phyloP scores from a whole-genome alignment of 2,113 vertebrate genomes.

The Crotalus tigris region DNA sequence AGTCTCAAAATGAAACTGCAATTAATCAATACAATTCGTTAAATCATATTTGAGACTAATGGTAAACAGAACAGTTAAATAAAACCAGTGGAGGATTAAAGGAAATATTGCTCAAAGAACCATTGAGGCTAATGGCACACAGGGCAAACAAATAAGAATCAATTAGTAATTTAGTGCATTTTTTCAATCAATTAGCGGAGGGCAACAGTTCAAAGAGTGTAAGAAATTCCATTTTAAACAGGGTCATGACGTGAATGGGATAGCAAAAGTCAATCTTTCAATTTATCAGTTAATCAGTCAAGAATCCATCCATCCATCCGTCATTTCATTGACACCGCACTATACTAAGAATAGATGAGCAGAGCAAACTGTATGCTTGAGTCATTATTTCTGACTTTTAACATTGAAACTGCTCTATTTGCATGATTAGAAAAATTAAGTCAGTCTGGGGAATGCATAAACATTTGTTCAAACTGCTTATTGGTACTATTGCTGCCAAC shows the following conservation, averaged over 20 bases:
- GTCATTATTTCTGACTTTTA: neutral
- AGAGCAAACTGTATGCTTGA: neutral
- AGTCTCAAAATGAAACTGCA: too few relatives aligned
- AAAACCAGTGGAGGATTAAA: too few relatives aligned
- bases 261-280: neutral
- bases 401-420: neutral
- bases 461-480: neutral
- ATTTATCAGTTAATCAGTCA: neutral
- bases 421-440: neutral
- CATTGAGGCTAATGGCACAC: too few relatives aligned
- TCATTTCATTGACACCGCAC: neutral
- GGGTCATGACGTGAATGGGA: neutral
- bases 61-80: too few relatives aligned
- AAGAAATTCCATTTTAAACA: neutral
- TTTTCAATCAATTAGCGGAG: neutral
- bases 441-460: neutral
- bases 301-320: neutral
- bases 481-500: neutral
- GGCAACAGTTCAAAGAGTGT: neutral
- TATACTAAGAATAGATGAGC: neutral
- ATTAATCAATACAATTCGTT: too few relatives aligned
- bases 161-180: too few relatives aligned
- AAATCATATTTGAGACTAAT: too few relatives aligned
- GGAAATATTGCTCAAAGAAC: too few relatives aligned
- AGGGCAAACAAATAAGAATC: too few relatives aligned